Conservation (phyloP, 2,797 vertebrate genomes). For the Acrocephalus scirpaceus region DNA sequence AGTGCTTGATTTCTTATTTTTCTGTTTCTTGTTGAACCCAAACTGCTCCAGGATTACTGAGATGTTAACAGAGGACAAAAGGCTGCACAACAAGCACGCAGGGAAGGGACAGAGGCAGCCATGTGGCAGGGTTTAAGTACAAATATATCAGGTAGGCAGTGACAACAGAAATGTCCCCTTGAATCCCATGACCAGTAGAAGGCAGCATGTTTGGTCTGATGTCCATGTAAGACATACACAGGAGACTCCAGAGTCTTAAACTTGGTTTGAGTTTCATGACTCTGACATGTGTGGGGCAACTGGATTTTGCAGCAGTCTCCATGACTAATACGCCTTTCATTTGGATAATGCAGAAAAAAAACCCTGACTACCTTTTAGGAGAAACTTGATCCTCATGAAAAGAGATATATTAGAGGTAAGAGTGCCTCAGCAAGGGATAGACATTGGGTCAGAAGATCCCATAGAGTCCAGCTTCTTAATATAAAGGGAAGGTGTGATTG, state of each 20-base stretch:
- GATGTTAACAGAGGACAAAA: not conserved
- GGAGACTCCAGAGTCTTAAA: not conserved
- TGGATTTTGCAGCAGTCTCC: not conserved
- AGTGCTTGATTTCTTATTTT: not conserved
- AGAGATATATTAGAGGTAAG: not conserved
- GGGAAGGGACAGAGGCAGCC: not conserved
- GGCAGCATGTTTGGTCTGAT: not conserved
- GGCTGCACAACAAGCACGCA: not conserved
- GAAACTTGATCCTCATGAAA: not conserved
- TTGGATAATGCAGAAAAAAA: not conserved
- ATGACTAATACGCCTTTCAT: not conserved
- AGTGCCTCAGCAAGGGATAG: not conserved
- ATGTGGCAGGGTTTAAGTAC: not conserved
- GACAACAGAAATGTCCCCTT: not conserved
- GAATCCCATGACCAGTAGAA: not conserved
- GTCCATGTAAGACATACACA: accelerated
- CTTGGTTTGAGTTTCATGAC: accelerated
- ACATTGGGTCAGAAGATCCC: accelerated
- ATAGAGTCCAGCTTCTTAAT: not conserved
- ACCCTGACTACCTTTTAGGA: not conserved
- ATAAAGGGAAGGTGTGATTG: not conserved
- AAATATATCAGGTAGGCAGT: not conserved
- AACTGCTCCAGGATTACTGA: not conserved
- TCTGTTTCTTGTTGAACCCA: not conserved
- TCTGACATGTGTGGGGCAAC: accelerated